A percentile compares a stretch with the other conserved stretches of the same genome.
Evolutionary conservation across 1,140 invertebrate genomes (phyloP).

Genomic region (Philotrypesis tridentata): DNA sequence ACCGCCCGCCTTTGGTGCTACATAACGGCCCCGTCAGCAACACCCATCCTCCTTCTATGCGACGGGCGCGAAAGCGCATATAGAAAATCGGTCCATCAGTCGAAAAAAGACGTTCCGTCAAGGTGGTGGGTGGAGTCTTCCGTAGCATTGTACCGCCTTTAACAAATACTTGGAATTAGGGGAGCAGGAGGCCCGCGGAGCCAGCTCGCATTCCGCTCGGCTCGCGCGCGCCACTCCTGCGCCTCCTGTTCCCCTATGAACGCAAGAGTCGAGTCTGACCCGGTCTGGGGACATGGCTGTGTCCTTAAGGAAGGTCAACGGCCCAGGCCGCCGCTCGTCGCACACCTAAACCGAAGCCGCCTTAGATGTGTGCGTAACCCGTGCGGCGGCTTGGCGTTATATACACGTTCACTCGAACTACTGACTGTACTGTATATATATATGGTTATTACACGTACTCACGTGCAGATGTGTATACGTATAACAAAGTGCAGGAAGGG

Average conservation of each 20-base stretch:
- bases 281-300: conserved; percentile 69
- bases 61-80: neutral
- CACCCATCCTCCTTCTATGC: neutral
- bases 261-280: conserved; percentile 69
- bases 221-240: conserved; percentile 34
- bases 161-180: conserved; percentile 68
- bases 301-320: conserved; percentile 69
- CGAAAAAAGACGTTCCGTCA: conserved; percentile 46
- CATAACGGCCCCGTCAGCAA: too few species aligned
- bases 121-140: conserved; percentile 69
- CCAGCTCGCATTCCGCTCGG: neutral
- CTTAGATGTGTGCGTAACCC: neutral
- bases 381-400: too few species aligned
- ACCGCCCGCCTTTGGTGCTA: too few species aligned
- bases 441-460: too few species aligned
- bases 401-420: too few species aligned
- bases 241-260: conserved; percentile 63
- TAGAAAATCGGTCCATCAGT: neutral
- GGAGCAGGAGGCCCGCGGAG: conserved; percentile 49
- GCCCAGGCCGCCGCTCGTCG: conserved; percentile 43
- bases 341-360: neutral
- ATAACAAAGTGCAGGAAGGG: too few species aligned
- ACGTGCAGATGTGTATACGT: too few species aligned
- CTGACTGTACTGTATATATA: neutral
- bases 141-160: conserved; percentile 69